These are phyloP conservation scores for Butastur rufipennis DNA, from an alignment of 2,113 vertebrate species.

Conservation along the genomic window DNA sequence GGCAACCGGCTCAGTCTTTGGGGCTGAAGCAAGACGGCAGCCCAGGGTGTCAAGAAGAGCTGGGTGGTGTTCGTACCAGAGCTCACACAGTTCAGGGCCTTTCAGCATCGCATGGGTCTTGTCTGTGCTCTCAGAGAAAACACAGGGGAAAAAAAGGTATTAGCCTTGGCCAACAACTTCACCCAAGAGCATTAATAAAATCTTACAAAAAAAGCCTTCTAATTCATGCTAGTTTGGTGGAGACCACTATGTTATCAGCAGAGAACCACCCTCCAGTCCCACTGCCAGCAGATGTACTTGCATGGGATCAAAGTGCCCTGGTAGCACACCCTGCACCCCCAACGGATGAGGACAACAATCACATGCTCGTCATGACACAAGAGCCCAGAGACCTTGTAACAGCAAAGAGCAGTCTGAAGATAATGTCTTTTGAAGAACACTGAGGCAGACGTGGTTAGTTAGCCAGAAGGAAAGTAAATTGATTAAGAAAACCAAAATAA, in stretches of 20 bases:
- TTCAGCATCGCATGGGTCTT: background rate
- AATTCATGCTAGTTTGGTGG: background rate
- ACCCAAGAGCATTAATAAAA: background rate
- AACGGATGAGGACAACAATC: background rate
- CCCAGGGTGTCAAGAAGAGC: background rate
- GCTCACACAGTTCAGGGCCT: background rate
- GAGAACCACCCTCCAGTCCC: background rate
- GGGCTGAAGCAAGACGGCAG: background rate
- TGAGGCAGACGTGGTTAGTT: rapidly evolving
- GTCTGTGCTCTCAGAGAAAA: background rate
- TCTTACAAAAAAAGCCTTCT: background rate
- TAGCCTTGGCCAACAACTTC: background rate
- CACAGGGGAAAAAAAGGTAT: background rate
- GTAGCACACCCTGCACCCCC: background rate
- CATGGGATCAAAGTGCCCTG: rapidly evolving
- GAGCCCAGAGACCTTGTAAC: background rate
- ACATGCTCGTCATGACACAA: background rate
- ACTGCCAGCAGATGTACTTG: background rate
- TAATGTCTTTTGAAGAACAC: background rate
- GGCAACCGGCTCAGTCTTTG: background rate
- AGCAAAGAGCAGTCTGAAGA: background rate
- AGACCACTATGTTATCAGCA: background rate
- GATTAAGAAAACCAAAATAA: background rate
- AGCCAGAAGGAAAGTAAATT: background rate
- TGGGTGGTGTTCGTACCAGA: background rate